Conservation (phyloP, 2,113 vertebrate genomes). For the Toxostoma redivivum region DNA sequence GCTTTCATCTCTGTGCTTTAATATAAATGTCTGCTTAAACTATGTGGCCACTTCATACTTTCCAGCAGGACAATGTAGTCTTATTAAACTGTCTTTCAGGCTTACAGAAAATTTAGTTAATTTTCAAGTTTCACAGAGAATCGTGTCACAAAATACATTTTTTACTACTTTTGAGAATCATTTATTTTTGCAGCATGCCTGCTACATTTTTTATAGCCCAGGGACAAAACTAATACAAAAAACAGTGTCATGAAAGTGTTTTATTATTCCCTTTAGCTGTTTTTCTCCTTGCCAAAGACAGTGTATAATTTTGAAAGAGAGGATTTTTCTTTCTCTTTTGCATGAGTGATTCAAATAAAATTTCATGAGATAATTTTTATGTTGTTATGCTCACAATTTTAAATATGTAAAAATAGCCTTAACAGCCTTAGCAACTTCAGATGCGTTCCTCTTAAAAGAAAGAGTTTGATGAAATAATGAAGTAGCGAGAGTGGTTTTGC, state of each 20-base stretch:
- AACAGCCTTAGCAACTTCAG: not conserved
- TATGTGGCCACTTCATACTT: not conserved
- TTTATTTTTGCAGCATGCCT: not conserved
- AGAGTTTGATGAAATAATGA: not conserved
- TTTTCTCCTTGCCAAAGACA: conserved; percentile 21
- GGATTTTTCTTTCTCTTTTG: not conserved
- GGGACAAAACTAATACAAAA: conserved; percentile 12
- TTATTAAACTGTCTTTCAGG: not conserved
- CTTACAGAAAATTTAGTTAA: not conserved
- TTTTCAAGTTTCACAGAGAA: not conserved
- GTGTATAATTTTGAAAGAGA: not conserved
- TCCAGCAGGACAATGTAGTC: not conserved
- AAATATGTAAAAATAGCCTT: not conserved
- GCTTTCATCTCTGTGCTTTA: not conserved
- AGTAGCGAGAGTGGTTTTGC: not conserved
- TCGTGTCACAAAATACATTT: not conserved
- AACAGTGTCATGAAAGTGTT: conserved; percentile 2
- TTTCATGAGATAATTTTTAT: conserved; percentile 28
- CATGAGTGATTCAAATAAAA: not conserved
- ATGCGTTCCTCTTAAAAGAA: not conserved
- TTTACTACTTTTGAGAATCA: not conserved
- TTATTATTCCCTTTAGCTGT: conserved; percentile 24
- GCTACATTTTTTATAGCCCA: not conserved
- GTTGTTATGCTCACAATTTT: not conserved
- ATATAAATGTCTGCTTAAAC: not conserved